Evolutionary conservation across 1,140 invertebrate genomes (phyloP).

Genomic region (Drosophila tropicalis): DNA sequence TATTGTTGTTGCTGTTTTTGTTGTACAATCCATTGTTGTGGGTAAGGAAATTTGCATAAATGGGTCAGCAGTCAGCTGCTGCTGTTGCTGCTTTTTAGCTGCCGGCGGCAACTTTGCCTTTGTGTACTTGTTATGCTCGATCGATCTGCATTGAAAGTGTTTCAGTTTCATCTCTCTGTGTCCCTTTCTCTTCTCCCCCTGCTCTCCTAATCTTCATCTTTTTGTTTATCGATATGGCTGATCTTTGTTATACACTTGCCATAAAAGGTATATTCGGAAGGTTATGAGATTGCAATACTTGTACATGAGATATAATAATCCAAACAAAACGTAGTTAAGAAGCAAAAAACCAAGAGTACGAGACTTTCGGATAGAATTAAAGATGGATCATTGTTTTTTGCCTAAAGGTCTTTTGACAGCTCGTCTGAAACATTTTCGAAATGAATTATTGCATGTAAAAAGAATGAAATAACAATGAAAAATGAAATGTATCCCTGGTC

Average conservation of each 20-base stretch:
- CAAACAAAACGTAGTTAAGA: too few species aligned
- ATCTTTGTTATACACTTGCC: constrained; percentile 4
- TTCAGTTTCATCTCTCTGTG: constrained; percentile 29
- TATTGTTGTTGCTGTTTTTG: constrained; percentile 31
- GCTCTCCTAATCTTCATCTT: constrained; percentile 22
- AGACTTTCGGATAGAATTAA: neutral
- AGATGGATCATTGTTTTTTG: neutral
- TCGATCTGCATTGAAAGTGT: constrained; percentile 47
- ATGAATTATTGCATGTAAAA: too few species aligned
- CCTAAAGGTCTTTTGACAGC: neutral
- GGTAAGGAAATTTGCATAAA: constrained; percentile 71
- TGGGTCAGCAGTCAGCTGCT: constrained; percentile 60
- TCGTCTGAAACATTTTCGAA: neutral
- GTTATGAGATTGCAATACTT: too few species aligned
- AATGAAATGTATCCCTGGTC: neutral
- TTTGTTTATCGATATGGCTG: constrained; percentile 44
- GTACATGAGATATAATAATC: too few species aligned
- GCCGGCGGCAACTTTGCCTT: constrained; percentile 44
- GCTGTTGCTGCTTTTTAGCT: constrained; percentile 11
- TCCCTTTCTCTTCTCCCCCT: neutral
- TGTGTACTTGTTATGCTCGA: constrained; percentile 67
- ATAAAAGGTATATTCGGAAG: neutral
- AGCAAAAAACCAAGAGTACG: neutral
- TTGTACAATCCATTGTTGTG: constrained; percentile 63
- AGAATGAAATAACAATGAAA: neutral